Conservation (phyloP, 2,113 vertebrate species). For the Cyanistes caeruleus region DNA sequence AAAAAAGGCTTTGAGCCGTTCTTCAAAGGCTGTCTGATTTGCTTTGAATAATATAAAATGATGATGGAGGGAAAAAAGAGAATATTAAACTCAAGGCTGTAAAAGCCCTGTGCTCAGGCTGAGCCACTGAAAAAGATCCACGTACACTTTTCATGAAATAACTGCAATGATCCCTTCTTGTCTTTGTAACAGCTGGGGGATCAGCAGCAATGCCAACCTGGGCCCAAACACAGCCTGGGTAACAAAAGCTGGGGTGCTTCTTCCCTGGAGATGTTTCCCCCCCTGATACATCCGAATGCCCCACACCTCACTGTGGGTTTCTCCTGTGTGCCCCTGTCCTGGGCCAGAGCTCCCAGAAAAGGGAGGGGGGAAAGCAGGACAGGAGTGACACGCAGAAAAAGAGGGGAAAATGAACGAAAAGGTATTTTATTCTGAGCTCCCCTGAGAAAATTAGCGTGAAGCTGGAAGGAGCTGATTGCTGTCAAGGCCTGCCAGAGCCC, state of each 20-base stretch:
- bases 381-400: not conserved
- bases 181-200: not conserved
- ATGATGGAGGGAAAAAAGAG: conserved; percentile 68
- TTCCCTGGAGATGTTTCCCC: not conserved
- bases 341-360: not conserved
- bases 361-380: not conserved
- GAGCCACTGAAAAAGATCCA: conserved; percentile 31
- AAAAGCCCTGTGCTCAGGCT: conserved; percentile 37
- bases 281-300: not conserved
- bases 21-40: conserved; percentile 74
- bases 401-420: not conserved
- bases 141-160: conserved; percentile 30
- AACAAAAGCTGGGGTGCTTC: not conserved
- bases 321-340: not conserved
- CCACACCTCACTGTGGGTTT: not conserved
- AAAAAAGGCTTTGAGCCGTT: conserved; percentile 62
- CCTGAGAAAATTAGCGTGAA: conserved; percentile 39
- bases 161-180: not conserved
- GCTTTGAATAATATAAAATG: conserved; percentile 73
- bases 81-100: conserved; percentile 66
- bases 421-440: conserved; percentile 31
- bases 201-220: not conserved
- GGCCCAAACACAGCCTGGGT: not conserved
- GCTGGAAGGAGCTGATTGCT: conserved; percentile 57
- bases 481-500: conserved; percentile 51